Percentiles rank a stretch among this genome's conserved stretches.
phyloP scores from a whole-genome alignment of 2,888 invertebrate species.

The Drosophila paracracens region DNA sequence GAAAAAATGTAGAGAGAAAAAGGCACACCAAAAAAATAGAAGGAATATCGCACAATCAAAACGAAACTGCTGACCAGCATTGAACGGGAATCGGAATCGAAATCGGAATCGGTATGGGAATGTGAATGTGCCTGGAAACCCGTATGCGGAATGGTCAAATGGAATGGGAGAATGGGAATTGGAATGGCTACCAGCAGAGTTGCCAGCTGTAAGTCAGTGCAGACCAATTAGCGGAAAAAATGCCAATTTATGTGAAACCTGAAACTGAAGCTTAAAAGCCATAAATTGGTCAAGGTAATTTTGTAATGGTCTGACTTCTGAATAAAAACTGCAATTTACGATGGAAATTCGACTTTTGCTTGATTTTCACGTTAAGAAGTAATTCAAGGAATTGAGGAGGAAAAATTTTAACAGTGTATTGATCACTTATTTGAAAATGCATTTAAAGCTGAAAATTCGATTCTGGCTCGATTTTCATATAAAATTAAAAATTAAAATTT shows the following conservation, averaged over 20 bases:
- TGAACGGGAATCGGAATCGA: conserved; percentile 33
- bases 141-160: conserved; percentile 29
- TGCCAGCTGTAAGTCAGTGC: conserved; percentile 29
- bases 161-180: conserved; percentile 15
- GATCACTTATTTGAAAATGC: rapidly evolving
- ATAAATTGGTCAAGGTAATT: rapidly evolving
- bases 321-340: rapidly evolving
- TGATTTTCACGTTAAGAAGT: not conserved
- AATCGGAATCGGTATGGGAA: conserved; percentile 33
- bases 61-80: conserved; percentile 76
- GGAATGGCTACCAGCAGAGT: conserved; percentile 28
- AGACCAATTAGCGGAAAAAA: not conserved
- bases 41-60: conserved; percentile 75
- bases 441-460: not conserved
- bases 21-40: conserved; percentile 51
- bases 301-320: not conserved
- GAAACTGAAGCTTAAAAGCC: not conserved
- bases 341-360: not conserved
- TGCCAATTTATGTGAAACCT: not conserved
- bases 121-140: conserved; percentile 18
- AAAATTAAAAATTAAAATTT: not conserved
- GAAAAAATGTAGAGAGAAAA: conserved; percentile 40
- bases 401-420: not conserved
- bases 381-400: not conserved
- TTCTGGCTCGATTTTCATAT: not conserved